Conservation (phyloP, 2,113 vertebrate species). For the Sturnira hondurensis region DNA sequence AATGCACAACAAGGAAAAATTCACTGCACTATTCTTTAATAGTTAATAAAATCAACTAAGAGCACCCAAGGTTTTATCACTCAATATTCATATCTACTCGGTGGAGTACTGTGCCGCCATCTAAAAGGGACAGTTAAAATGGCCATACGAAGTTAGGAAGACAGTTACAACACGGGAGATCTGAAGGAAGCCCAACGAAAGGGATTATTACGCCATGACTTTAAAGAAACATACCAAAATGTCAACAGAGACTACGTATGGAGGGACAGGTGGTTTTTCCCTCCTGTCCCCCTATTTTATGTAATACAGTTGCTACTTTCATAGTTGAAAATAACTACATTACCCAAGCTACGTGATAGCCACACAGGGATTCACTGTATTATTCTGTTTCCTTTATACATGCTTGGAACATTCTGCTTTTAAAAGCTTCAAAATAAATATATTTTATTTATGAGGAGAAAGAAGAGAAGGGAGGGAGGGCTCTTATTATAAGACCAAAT, state of each 20-base stretch:
- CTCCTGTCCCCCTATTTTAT: background rate
- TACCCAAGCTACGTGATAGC: background rate
- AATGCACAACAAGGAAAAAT: background rate
- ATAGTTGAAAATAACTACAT: background rate
- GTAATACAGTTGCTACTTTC: background rate
- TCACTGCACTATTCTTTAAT: background rate
- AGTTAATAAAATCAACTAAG: background rate
- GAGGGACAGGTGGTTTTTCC: background rate
- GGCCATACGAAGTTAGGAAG: background rate
- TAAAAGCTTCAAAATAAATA: background rate
- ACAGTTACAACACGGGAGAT: background rate
- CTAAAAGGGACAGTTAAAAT: background rate
- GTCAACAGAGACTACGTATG: background rate
- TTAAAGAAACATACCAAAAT: constrained; percentile 26
- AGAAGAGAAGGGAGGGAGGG: background rate
- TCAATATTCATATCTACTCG: background rate
- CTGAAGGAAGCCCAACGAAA: background rate
- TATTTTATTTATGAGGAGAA: background rate
- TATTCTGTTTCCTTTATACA: background rate
- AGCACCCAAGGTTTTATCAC: background rate
- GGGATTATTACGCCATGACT: background rate
- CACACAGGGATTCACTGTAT: background rate
- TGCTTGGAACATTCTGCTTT: background rate
- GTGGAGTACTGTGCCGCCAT: background rate
- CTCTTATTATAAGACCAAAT: background rate